Conservation (phyloP, 2,797 vertebrate genomes). For the Simalia tracyae region DNA sequence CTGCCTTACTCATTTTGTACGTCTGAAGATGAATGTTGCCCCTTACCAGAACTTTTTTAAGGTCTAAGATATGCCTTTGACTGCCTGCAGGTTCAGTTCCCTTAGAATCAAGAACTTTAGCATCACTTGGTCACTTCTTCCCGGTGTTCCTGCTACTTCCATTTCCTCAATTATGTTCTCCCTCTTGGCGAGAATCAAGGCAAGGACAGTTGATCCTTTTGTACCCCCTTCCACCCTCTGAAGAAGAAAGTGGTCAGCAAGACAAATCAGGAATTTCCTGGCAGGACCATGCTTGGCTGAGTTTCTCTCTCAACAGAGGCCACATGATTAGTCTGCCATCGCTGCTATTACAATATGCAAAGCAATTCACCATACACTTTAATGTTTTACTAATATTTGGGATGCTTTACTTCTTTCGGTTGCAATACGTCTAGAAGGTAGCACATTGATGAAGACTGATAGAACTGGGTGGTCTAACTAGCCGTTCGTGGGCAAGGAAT, state of each 20-base stretch:
- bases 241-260: not conserved
- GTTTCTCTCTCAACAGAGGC: not conserved
- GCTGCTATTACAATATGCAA: not conserved
- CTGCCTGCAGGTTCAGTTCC: not conserved
- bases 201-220: not conserved
- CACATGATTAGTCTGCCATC: not conserved
- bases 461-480: not conserved
- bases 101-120: not conserved
- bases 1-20: not conserved
- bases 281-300: not conserved
- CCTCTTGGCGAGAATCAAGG: not conserved
- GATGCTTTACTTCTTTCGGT: not conserved
- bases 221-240: not conserved
- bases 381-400: not conserved
- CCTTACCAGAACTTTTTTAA: not conserved
- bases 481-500: not conserved
- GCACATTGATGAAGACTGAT: not conserved
- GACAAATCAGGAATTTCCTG: not conserved
- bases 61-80: not conserved
- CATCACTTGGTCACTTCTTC: not conserved
- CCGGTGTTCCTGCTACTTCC: not conserved
- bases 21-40: not conserved
- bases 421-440: not conserved
- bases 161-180: not conserved
- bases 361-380: not conserved